Base-by-base conservation (phyloP, 2,888 invertebrate species). In the Eurois occulta region DNA sequence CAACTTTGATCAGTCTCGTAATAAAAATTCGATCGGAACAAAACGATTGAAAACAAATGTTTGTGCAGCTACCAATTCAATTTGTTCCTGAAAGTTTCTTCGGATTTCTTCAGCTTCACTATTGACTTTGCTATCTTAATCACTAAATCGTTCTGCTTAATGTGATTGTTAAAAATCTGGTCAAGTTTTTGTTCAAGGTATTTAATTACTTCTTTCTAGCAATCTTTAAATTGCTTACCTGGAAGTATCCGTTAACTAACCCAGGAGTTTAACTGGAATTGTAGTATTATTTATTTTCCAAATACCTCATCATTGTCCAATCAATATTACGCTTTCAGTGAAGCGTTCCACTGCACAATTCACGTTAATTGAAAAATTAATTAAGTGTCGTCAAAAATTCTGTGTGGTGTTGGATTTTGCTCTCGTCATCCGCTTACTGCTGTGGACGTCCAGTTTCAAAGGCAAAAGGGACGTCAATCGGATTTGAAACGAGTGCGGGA, bases 21-120 rank as follows among this genome's bases (percentile, higher is more conserved):
- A 72, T 72, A 72, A 71, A 58, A 71, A 73, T 48, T 28, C 13
- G n/a, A 60, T 74, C 46, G 16, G 46, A 73, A 70, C 41, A 72
- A 83, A 82, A 83, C 21, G 46, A 67, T 75, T 55, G 62, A 79
- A 73, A 70, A 68, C 62, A 76, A 83, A 83, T 84, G 67, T 80
- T 83, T 71, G 85, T 52, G 41, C 38, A 70, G 48, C 55, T 71
- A 52, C 52, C 62, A 67, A 83, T 72, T 65, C 38, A n/a, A 80
- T 80, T 84, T 72, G 21, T 62, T 73, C 8, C 21, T 41, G 62
- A 16, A 70, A 35, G 2, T 69, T 70, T 52, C 32, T 35, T 58
- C 10, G 24, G 43, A 58, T 70, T 80, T 76, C 46, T 69, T 68
- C 32, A 62, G 28, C 11, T 55, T 41, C 5, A 21, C 35, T 73